These are phyloP conservation scores for Epizoanthus illoricatus DNA, from an alignment of 92 coral and sea anemone species.

Conservation along the genomic window DNA sequence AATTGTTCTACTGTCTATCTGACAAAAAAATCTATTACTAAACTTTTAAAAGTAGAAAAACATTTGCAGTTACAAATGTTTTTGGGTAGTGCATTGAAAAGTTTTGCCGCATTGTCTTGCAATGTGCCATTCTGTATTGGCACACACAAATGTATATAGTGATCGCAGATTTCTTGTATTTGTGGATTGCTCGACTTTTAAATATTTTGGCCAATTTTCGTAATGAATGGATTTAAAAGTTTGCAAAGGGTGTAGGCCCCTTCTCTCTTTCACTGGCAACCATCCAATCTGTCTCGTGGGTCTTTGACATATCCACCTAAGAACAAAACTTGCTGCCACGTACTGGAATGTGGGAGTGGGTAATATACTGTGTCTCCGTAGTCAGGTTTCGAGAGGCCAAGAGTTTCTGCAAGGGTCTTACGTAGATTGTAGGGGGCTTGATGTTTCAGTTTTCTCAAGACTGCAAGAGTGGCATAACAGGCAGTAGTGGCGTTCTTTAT, in stretches of 20 bases:
- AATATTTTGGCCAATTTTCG: too few relatives aligned
- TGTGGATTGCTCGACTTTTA: too few relatives aligned
- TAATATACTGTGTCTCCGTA: not conserved
- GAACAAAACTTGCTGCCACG: constrained; percentile 17
- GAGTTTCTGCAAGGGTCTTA: constrained; percentile 10
- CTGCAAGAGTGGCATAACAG: constrained; percentile 6
- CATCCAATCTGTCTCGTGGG: not conserved
- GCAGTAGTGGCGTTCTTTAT: not conserved
- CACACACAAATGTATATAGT: too few relatives aligned
- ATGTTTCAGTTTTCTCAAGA: not conserved
- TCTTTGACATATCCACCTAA: constrained; percentile 16
- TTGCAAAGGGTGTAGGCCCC: not conserved
- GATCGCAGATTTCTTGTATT: too few relatives aligned
- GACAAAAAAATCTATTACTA: too few relatives aligned
- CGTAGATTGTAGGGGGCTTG: constrained; percentile 13
- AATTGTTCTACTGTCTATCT: too few relatives aligned
- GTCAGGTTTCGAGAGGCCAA: not conserved
- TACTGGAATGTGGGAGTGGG: not conserved
- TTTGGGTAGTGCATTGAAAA: too few relatives aligned
- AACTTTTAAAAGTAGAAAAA: too few relatives aligned
- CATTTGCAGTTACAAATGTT: too few relatives aligned
- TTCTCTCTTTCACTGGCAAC: not conserved
- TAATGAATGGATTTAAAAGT: not conserved
- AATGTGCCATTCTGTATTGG: too few relatives aligned
- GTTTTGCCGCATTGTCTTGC: too few relatives aligned